Evolutionary conservation across 2,113 vertebrate species (phyloP).

Genomic region (Gymnobelideus leadbeateri): DNA sequence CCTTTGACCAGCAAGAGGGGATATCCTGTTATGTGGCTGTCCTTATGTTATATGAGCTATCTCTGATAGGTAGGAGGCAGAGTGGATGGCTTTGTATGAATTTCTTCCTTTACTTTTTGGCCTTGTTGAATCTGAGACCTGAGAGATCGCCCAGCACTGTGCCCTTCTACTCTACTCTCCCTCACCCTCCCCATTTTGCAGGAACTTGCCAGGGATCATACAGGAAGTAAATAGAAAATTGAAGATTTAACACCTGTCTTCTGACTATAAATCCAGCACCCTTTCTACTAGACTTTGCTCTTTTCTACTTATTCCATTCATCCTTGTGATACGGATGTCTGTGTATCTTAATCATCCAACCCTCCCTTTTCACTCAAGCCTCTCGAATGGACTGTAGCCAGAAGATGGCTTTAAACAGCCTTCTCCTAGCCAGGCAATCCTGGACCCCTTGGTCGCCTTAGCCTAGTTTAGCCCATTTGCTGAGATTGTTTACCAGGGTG

Average conservation of each 20-base stretch:
- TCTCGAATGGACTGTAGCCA: not conserved
- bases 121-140: not conserved
- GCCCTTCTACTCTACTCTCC: too few species aligned
- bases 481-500: too few species aligned
- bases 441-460: not conserved
- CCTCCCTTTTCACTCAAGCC: too few species aligned
- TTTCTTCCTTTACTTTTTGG: not conserved
- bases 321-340: not conserved
- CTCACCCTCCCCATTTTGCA: not conserved
- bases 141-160: too few species aligned
- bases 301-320: too few species aligned
- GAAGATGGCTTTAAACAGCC: not conserved
- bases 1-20: not conserved
- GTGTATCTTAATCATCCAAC: not conserved
- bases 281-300: not conserved
- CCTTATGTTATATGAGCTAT: not conserved
- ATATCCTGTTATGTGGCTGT: too few species aligned
- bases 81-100: not conserved
- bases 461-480: too few species aligned
- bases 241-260: too few species aligned
- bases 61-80: not conserved
- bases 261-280: not conserved
- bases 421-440: not conserved
- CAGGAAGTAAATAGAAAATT: not conserved
- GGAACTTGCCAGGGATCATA: not conserved